A percentile compares a stretch with the other conserved stretches of the same genome.
phyloP scores from a whole-genome alignment of 2,888 invertebrate genomes.

The Ophion slaviceki region DNA sequence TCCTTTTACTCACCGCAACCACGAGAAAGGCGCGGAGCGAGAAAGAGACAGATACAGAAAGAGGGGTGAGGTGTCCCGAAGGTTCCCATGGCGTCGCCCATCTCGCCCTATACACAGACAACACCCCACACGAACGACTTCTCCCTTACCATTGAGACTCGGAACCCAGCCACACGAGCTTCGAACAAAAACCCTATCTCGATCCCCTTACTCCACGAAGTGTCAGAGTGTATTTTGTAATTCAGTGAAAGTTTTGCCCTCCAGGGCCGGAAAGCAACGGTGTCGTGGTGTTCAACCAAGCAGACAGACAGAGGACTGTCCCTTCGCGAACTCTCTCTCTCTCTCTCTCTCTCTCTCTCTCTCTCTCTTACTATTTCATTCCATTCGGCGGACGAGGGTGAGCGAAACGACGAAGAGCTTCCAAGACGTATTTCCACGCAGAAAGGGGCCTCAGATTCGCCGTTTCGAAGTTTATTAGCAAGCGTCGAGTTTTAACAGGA shows the following conservation, averaged over 20 bases:
- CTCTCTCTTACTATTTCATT: background rate
- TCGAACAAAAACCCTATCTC: slow-evolving; percentile 50
- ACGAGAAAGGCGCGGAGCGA: background rate
- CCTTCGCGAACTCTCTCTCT: slow-evolving; percentile 32
- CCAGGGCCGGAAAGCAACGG: slow-evolving; percentile 52
- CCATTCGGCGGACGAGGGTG: slow-evolving; percentile 38
- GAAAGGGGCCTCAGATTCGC: slow-evolving; percentile 40
- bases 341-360: slow-evolving; percentile 7
- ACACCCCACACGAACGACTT: slow-evolving; percentile 44
- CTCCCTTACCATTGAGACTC: slow-evolving; percentile 59
- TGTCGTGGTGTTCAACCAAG: slow-evolving; percentile 61
- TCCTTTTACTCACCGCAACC: slow-evolving; percentile 16
- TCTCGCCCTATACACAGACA: background rate
- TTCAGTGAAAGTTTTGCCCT: slow-evolving; percentile 66
- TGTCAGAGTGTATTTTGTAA: slow-evolving; percentile 68
- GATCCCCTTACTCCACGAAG: slow-evolving; percentile 44
- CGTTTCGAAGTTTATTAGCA: slow-evolving; percentile 63
- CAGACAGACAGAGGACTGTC: slow-evolving; percentile 62
- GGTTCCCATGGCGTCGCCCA: background rate
- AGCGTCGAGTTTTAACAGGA: slow-evolving; percentile 61
- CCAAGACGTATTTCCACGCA: slow-evolving; percentile 49
- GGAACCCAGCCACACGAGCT: slow-evolving; percentile 17
- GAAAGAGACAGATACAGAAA: slow-evolving; percentile 2
- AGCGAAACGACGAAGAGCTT: slow-evolving; percentile 24
- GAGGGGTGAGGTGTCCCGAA: slow-evolving; percentile 19